phyloP scores from a whole-genome alignment of 2,888 invertebrate species.

The Dynastes maya region DNA sequence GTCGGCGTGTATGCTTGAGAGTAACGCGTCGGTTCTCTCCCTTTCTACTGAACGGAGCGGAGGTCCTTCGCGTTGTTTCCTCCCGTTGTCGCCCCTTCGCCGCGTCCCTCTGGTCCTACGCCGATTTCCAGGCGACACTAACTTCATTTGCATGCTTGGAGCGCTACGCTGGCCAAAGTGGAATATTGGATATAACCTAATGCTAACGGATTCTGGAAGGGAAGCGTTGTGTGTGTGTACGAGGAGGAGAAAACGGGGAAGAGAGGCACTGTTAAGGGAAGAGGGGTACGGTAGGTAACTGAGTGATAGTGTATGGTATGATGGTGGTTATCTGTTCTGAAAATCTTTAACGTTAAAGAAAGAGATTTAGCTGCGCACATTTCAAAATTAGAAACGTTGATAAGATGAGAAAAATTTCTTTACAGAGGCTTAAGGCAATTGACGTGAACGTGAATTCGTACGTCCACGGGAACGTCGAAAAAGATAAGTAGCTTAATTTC shows the following conservation, averaged over 20 bases:
- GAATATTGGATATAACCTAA: slow-evolving; percentile 70
- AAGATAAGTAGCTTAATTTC: no score
- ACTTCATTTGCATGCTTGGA: slow-evolving; percentile 72
- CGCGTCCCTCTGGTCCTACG: slow-evolving; percentile 43
- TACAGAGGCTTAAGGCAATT: no score
- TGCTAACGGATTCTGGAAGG: slow-evolving; percentile 64
- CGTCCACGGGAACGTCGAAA: no score
- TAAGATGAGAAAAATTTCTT: no score
- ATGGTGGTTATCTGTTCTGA: no score
- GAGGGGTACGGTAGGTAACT: background rate
- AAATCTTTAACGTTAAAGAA: no score
- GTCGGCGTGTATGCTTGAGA: slow-evolving; percentile 23
- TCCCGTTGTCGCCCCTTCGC: background rate
- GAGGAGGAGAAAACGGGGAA: background rate
- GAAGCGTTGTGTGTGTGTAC: slow-evolving; percentile 25
- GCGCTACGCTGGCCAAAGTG: slow-evolving; percentile 69
- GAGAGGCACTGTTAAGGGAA: background rate
- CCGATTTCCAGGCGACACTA: slow-evolving; percentile 66
- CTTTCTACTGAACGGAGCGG: slow-evolving; percentile 23
- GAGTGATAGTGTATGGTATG: no score
- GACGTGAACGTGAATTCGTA: no score
- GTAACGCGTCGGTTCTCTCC: slow-evolving; percentile 25
- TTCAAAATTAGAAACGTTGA: no score
- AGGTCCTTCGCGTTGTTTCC: slow-evolving; percentile 8
- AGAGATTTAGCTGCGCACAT: no score